These are phyloP conservation scores for Noctilio leporinus DNA, from an alignment of 2,113 vertebrate genomes.

Conservation along the genomic window DNA sequence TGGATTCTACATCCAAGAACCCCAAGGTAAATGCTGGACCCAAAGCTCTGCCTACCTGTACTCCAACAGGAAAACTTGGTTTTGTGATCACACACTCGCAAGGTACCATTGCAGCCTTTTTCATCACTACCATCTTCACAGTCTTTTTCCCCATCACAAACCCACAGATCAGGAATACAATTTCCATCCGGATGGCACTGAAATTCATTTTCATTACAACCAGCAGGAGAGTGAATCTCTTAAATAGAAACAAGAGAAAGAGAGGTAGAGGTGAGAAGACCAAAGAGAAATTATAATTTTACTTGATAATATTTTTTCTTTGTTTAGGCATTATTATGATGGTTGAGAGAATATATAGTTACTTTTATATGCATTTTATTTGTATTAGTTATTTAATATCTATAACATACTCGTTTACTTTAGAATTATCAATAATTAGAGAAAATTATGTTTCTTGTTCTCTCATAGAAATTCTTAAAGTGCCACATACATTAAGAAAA, in stretches of 20 bases:
- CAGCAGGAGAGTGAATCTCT: slow-evolving; percentile 86
- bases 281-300: slow-evolving; percentile 3
- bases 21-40: not conserved
- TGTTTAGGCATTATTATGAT: not conserved
- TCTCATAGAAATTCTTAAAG: not conserved
- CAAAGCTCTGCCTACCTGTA: slow-evolving; percentile 82
- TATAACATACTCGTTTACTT: not conserved
- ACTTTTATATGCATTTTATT: not conserved
- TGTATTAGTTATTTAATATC: not conserved
- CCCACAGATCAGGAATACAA: slow-evolving; percentile 94
- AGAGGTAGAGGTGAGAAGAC: not conserved
- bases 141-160: slow-evolving; percentile 95
- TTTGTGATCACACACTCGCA: slow-evolving; percentile 89
- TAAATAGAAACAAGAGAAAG: slow-evolving; percentile 41
- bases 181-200: slow-evolving; percentile 91
- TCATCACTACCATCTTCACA: slow-evolving; percentile 97
- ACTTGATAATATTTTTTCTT: not conserved
- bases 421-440: not conserved
- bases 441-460: not conserved
- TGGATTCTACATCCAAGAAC: not conserved
- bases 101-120: slow-evolving; percentile 89
- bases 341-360: not conserved
- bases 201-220: slow-evolving; percentile 91
- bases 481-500: not conserved
- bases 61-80: slow-evolving; percentile 95